Base-by-base conservation (phyloP, 64 coral and sea anemone genomes). In the Actinia tenebrosa region DNA sequence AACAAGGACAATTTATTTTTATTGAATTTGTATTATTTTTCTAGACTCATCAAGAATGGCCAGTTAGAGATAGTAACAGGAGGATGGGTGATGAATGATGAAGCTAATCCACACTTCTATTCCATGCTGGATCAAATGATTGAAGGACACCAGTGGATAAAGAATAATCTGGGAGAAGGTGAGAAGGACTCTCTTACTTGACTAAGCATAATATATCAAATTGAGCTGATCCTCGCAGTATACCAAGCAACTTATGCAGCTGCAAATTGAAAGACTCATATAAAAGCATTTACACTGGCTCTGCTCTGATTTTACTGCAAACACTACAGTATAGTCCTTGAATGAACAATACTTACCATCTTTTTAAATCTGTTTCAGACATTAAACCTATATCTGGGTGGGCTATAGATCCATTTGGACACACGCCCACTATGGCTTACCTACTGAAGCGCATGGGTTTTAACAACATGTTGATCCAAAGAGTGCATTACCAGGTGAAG, bases 321-420 rank as follows among this genome's bases (percentile, higher is more conserved):
- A 37, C 30, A 37, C 30, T 37, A 37, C 30, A 37, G 30, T 37
- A n/a, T n/a, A 37, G 30, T 50, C 47, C 3, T 50, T 50, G 7
- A 50, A 8, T 50, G 3, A 50, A 50, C 3, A 8, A 50, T 50
- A 50, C 47, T 50, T 50, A 50, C 7, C 47, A 50, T 50, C 2
- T 50, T 50, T 37, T 50, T 1, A 79, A 45, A 60, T 10, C 27
- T 45, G 50, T n/a, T 55, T 64, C 7, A 94, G 96, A 84, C 84
- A 90, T 95, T 18, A 99, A 99, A 85, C 96, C 96, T 16, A 87
- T 88, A 17, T 90, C 96, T 45, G 96, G 93, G 0, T 99, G 96
- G 96, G 96, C 96, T 64, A 99, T 99, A 45, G 96, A 99, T 87
- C 96, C 96, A 61, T 99, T 99, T 95, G 96, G 96, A 37, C 96